phyloP scores from a whole-genome alignment of 2,797 vertebrate species.

The Coregonus sp. region DNA sequence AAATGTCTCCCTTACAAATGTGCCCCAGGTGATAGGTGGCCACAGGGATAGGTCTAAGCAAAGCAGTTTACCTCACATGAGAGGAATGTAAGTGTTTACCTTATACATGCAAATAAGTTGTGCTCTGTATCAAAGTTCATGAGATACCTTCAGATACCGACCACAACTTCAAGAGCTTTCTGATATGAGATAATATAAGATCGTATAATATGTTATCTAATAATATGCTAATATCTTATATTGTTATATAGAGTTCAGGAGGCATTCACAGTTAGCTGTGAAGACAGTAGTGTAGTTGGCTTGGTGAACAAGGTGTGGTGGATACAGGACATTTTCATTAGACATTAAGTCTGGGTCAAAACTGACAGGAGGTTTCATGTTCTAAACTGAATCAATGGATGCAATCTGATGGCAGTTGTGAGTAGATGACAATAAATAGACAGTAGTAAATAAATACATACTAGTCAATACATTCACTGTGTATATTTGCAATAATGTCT shows the following conservation, averaged over 20 bases:
- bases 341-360: neutral
- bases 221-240: no score
- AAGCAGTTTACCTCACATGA: constrained; percentile 9
- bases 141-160: no score
- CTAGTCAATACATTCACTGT: neutral
- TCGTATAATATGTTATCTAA: no score
- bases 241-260: no score
- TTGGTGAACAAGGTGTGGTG: neutral
- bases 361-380: no score
- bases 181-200: no score
- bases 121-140: neutral
- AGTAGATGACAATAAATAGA: neutral
- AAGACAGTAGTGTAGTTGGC: no score
- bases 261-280: no score
- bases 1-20: neutral
- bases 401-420: neutral
- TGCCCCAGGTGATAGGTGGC: constrained; percentile 3
- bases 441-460: neutral
- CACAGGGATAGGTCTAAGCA: constrained; percentile 26
- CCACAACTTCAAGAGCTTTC: no score
- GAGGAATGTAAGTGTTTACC: constrained; percentile 24
- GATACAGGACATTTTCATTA: neutral
- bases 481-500: neutral
- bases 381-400: neutral
- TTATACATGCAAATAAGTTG: neutral